A percentile compares a stretch with the other conserved stretches of the same genome.
phyloP scores from a whole-genome alignment of 2,113 vertebrate species.

The Dunckerocampus dactyliophorus region DNA sequence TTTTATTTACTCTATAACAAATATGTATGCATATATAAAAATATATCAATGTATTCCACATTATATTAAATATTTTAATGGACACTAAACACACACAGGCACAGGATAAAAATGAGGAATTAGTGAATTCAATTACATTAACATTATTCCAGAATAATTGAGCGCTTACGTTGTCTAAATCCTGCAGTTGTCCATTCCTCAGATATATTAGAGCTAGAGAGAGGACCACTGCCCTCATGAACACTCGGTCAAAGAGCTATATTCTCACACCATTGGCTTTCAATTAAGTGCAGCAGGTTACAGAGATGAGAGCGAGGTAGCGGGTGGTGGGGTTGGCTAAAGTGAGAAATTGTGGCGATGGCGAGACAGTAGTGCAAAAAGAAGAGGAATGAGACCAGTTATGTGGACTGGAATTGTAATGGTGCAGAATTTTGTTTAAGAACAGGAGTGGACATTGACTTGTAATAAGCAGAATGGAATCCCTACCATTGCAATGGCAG shows the following conservation, averaged over 20 bases:
- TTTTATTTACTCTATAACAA: no score
- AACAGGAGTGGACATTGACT: no score
- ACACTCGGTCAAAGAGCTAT: constrained; percentile 59
- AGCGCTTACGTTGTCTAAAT: neutral
- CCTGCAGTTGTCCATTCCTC: constrained; percentile 1
- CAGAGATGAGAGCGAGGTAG: constrained; percentile 45
- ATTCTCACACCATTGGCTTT: constrained; percentile 71
- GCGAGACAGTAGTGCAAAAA: neutral
- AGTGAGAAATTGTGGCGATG: neutral
- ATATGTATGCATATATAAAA: no score
- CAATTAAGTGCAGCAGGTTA: constrained; percentile 66
- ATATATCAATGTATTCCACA: no score
- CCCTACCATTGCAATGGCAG: no score
- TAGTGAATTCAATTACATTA: neutral
- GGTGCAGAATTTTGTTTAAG: neutral
- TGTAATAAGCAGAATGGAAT: no score
- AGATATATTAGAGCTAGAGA: constrained; percentile 19
- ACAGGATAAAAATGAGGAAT: neutral
- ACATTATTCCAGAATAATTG: neutral
- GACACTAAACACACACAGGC: no score
- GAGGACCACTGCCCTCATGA: constrained; percentile 32
- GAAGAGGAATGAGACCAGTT: neutral
- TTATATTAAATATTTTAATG: no score
- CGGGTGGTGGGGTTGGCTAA: constrained; percentile 7
- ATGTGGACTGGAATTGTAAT: neutral